phyloP scores from a whole-genome alignment of 2,113 vertebrate genomes.

The Gymnorhina tibicen region DNA sequence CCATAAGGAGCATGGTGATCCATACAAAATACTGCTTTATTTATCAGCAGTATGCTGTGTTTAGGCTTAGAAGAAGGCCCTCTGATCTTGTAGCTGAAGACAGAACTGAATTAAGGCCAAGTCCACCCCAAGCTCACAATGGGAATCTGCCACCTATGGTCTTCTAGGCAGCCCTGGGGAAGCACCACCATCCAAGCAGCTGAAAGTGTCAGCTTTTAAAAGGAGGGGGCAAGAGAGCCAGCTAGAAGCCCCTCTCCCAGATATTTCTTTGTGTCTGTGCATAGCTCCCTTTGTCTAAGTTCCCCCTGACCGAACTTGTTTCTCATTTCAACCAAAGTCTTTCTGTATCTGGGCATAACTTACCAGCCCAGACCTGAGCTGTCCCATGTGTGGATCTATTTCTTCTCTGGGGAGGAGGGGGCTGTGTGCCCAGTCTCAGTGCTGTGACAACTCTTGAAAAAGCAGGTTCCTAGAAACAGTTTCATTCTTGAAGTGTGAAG shows the following conservation, averaged over 20 bases:
- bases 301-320: neutral
- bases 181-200: neutral
- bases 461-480: constrained; percentile 34
- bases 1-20: neutral
- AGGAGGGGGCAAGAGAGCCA: neutral
- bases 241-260: neutral
- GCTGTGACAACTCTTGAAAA: constrained; percentile 2
- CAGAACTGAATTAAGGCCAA: neutral
- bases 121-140: neutral
- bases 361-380: neutral
- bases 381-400: neutral
- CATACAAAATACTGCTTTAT: neutral
- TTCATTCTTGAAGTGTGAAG: constrained; percentile 56
- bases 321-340: neutral
- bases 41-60: neutral
- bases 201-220: neutral
- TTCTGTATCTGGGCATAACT: neutral
- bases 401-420: neutral
- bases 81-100: neutral
- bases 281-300: constrained; percentile 3
- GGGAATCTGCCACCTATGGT: neutral
- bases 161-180: neutral
- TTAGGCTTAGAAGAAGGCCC: neutral
- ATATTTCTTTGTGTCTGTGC: neutral
- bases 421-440: neutral